Conservation (phyloP, 2,888 invertebrate species). For the Drosophila rellima region DNA sequence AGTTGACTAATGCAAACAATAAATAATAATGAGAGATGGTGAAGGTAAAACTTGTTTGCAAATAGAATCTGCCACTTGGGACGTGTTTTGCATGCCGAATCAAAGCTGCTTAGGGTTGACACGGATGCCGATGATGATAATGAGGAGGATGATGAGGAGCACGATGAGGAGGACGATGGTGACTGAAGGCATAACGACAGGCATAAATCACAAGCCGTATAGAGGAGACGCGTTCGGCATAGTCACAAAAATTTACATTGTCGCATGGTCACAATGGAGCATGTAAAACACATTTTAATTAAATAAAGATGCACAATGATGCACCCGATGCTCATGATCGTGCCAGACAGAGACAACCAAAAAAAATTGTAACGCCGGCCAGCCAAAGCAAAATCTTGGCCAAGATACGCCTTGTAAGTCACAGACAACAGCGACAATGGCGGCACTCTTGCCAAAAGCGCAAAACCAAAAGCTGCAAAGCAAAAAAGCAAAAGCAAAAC, state of each 20-base stretch:
- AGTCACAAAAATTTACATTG: background rate
- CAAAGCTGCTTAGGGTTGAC: slow-evolving; percentile 57
- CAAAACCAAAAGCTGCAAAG: slow-evolving; percentile 25
- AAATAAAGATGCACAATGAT: slow-evolving; percentile 60
- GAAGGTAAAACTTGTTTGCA: slow-evolving; percentile 32
- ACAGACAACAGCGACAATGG: slow-evolving; percentile 71
- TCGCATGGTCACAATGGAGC: slow-evolving; percentile 38
- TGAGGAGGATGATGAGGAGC: slow-evolving; percentile 16
- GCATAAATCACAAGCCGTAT: slow-evolving; percentile 55
- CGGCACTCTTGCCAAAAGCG: slow-evolving; percentile 59
- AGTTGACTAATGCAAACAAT: slow-evolving; percentile 70
- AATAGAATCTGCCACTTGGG: slow-evolving; percentile 36
- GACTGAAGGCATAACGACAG: slow-evolving; percentile 47
- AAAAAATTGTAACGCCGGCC: slow-evolving; percentile 73
- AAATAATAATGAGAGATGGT: slow-evolving; percentile 49
- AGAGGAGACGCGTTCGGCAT: slow-evolving; percentile 6
- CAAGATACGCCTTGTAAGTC: slow-evolving; percentile 76
- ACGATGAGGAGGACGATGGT: slow-evolving; percentile 20
- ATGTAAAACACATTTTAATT: slow-evolving; percentile 72
- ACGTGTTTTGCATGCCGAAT: slow-evolving; percentile 42
- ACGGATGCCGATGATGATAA: slow-evolving; percentile 29
- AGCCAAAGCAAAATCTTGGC: slow-evolving; percentile 75
- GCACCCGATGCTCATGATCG: slow-evolving; percentile 41
- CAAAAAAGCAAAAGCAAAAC: slow-evolving; percentile 2
- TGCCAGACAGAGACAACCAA: slow-evolving; percentile 41